These are phyloP conservation scores for Ctenochaetus hawaiiensis DNA, from an alignment of 2,797 vertebrate species.

Conservation along the genomic window DNA sequence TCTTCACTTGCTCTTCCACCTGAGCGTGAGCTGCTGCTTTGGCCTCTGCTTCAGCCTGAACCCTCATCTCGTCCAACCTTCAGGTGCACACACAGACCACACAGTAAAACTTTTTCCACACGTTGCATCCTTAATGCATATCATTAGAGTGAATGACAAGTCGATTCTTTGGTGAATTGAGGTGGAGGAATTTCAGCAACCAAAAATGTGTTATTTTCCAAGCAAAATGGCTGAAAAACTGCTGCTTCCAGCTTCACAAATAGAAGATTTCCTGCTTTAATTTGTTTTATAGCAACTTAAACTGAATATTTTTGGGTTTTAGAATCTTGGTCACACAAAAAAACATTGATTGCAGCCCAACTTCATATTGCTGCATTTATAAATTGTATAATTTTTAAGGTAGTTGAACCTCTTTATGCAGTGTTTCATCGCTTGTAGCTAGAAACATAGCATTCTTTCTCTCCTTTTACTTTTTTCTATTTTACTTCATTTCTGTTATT, in stretches of 20 bases:
- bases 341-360: neutral
- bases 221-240: neutral
- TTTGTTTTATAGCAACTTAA: too few relatives aligned
- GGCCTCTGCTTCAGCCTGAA: constrained; percentile 61
- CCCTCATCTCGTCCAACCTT: constrained; percentile 78
- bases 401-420: neutral
- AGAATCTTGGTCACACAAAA: too few relatives aligned
- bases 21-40: constrained; percentile 63
- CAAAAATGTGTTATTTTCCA: too few relatives aligned
- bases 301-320: too few relatives aligned
- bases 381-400: neutral
- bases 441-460: neutral
- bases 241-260: neutral
- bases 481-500: neutral
- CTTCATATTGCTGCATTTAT: neutral
- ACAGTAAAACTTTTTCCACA: neutral
- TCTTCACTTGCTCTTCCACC: constrained; percentile 85
- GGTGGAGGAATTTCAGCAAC: neutral
- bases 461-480: neutral
- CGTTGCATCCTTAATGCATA: neutral
- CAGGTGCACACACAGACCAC: neutral
- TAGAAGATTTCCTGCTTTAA: too few relatives aligned
- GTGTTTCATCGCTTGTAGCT: neutral
- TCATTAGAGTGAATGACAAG: neutral
- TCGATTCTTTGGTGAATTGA: neutral